Percentiles rank a stretch among this genome's conserved stretches.
phyloP scores from a whole-genome alignment of 2,888 invertebrate species.

The Microchrysa polita region DNA sequence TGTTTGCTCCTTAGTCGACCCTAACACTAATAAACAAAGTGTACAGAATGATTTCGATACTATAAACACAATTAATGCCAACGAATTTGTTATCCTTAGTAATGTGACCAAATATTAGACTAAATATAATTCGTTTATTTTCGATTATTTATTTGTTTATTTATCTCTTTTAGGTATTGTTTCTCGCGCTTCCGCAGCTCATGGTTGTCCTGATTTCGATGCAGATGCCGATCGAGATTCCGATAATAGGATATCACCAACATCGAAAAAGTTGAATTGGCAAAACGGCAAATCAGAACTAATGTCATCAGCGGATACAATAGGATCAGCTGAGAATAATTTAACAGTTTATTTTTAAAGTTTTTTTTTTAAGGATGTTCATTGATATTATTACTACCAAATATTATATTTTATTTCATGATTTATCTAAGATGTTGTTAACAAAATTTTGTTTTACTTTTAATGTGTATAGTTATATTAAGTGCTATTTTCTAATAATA shows the following conservation, averaged over 20 bases:
- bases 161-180: conserved; percentile 63
- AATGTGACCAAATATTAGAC: too few relatives aligned
- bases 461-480: too few relatives aligned
- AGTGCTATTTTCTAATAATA: too few relatives aligned
- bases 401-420: conserved; percentile 7
- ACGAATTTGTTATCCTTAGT: too few relatives aligned
- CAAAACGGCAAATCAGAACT: conserved; percentile 58
- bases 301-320: conserved; percentile 59
- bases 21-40: too few relatives aligned
- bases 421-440: background rate
- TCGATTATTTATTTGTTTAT: background rate
- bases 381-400: background rate
- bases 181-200: conserved; percentile 63
- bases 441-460: too few relatives aligned
- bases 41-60: too few relatives aligned
- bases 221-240: conserved; percentile 58
- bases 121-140: too few relatives aligned
- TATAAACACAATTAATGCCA: too few relatives aligned
- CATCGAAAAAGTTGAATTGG: conserved; percentile 73
- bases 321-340: conserved; percentile 68
- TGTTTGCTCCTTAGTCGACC: too few relatives aligned
- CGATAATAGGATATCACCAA: conserved; percentile 67
- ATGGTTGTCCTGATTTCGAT: conserved; percentile 62
- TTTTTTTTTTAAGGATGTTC: too few relatives aligned
- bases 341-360: conserved; percentile 69